Conservation (phyloP, 2,888 invertebrate genomes). For the Archaeoteleia sp. region DNA sequence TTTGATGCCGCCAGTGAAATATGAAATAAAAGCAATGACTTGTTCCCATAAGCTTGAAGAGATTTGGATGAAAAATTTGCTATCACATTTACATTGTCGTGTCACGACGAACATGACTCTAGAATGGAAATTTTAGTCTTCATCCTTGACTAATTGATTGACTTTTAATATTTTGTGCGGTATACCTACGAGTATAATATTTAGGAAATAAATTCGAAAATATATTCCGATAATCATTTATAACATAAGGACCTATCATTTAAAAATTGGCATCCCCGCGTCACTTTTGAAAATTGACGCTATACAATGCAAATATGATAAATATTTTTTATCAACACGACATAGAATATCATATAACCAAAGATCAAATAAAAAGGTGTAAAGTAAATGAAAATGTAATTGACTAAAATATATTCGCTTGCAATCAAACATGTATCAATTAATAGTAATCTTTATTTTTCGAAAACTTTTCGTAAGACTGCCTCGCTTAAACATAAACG, state of each 20-base stretch:
- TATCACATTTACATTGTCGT: conserved; percentile 24
- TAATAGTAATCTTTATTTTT: conserved; percentile 54
- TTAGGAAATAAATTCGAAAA: too few species aligned
- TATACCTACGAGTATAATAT: too few species aligned
- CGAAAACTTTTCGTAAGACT: conserved; percentile 52
- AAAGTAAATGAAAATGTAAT: conserved; percentile 45
- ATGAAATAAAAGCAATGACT: conserved; percentile 31
- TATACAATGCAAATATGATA: too few species aligned
- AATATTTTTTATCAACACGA: too few species aligned
- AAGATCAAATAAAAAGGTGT: conserved; percentile 15
- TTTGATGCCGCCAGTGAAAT: conserved; percentile 25
- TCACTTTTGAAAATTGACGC: too few species aligned
- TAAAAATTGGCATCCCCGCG: too few species aligned
- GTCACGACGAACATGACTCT: conserved; percentile 21
- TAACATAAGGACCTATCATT: too few species aligned
- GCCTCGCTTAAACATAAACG: conserved; percentile 49
- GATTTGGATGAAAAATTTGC: conserved; percentile 36
- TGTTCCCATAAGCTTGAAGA: conserved; percentile 35
- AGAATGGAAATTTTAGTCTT: conserved; percentile 23
- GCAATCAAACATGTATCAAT: conserved; percentile 53
- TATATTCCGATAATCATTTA: too few species aligned
- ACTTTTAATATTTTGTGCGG: too few species aligned
- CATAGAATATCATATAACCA: too few species aligned
- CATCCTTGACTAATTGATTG: conserved; percentile 25
- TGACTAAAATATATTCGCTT: conserved; percentile 48